Percentiles rank a stretch among this genome's conserved stretches.
Conservation (phyloP, 2,113 vertebrate genomes). For the Phycodurus eques region DNA sequence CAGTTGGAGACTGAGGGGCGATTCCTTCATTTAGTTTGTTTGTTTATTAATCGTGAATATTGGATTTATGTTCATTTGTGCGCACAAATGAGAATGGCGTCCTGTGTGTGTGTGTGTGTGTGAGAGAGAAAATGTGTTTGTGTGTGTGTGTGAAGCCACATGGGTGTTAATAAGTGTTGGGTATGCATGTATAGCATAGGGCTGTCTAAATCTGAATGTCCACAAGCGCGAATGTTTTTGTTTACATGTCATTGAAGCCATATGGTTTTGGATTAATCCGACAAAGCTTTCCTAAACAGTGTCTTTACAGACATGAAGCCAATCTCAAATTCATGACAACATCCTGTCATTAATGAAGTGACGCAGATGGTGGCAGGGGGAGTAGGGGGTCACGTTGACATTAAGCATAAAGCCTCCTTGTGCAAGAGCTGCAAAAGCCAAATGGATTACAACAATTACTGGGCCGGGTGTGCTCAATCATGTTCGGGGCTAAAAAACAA, state of each 20-base stretch:
- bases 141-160: background rate
- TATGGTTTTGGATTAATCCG: background rate
- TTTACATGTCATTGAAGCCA: background rate
- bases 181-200: background rate
- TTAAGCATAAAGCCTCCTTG: background rate
- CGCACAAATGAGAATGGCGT: conserved; percentile 43
- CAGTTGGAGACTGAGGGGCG: conserved; percentile 20
- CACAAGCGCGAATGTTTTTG: background rate
- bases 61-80: conserved; percentile 53
- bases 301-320: conserved; percentile 19
- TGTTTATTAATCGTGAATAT: conserved; percentile 54
- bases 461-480: conserved; percentile 1
- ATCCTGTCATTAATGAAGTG: conserved; percentile 31
- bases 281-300: conserved; percentile 12
- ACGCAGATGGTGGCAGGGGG: background rate
- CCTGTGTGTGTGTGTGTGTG: conserved; percentile 14
- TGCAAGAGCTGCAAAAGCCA: conserved; percentile 8
- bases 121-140: background rate
- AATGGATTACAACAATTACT: conserved; percentile 11
- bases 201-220: background rate
- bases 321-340: conserved; percentile 37
- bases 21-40: conserved; percentile 46
- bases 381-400: conserved; percentile 8
- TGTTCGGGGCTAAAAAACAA: conserved; percentile 19
- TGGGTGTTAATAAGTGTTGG: background rate